Evolutionary conservation across 2,797 vertebrate genomes (phyloP).

Genomic region (Anas capensis): DNA sequence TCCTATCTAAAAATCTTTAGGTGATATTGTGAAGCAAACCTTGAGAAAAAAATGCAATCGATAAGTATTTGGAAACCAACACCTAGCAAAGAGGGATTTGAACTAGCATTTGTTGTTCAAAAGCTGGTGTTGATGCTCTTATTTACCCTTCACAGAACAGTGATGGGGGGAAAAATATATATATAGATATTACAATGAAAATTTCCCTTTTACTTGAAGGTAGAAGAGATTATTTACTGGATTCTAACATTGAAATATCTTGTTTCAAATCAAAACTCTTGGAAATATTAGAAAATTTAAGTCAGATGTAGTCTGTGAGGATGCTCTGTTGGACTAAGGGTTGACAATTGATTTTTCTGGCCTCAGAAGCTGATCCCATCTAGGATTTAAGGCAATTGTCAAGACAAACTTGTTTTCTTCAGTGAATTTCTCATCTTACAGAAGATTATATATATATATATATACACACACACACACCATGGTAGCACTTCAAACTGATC

Average conservation of each 20-base stretch:
- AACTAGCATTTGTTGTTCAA: neutral
- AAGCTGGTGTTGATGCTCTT: neutral
- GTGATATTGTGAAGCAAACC: neutral
- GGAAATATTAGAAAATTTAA: neutral
- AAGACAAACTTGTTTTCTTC: conserved; percentile 26
- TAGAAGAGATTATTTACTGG: neutral
- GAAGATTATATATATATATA: neutral
- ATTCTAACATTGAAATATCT: neutral
- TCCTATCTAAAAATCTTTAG: neutral
- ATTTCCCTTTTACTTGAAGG: neutral
- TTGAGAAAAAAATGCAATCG: neutral
- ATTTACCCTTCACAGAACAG: neutral
- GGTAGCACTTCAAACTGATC: neutral
- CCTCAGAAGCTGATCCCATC: conserved; percentile 17
- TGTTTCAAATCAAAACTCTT: conserved; percentile 5
- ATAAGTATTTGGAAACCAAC: neutral
- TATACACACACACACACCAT: rapidly evolving
- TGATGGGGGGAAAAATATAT: neutral
- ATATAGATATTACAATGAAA: neutral
- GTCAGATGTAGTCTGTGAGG: neutral
- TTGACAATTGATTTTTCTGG: neutral
- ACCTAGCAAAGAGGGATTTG: neutral
- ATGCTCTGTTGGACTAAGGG: neutral
- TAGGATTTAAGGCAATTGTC: conserved; percentile 24
- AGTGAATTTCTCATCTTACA: neutral